Base-by-base conservation (phyloP, 2,888 invertebrate species). In the Tinea trinotella region DNA sequence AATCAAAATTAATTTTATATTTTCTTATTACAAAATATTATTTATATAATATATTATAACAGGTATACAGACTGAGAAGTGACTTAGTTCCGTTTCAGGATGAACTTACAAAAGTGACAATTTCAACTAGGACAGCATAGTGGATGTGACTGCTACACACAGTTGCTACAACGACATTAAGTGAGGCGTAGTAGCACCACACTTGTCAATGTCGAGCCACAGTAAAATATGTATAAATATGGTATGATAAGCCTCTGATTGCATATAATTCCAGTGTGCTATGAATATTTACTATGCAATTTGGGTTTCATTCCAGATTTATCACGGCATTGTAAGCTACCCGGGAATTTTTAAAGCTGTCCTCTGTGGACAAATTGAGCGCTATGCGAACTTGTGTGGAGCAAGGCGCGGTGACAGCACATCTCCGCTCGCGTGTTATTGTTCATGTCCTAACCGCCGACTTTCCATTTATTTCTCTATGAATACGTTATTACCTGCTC, bases 391-490 rank as follows among this genome's bases (percentile, higher is more conserved):
- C 61, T 61, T 61, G 59, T 57, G 60, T 63, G 62, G 68, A 30
- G 67, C 62, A 58, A 59, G 64, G 63, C 61, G 67, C 66, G 75
- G 72, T 78, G 84, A 83, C 82, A 80, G 74, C 75, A 71, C 76
- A 76, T 80, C 81, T 77, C 74, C 60, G 64, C 66, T 68, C 66
- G 68, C 78, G 68, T 70, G 78, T 56, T 82, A 80, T 81, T 82
- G 84, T 82, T 81, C 77, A 70, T 74, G 73, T 81, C 76, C 83
- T 84, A 83, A 78, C 84, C 80, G 74, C 74, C 79, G 84, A 84
- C 85, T 85, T 85, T 83, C 84, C 85, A 85, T 85, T 85, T 85
- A 85, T 85, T 85, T 85, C 85, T 84, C 84, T 85, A 85, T 85
- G 85, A 85, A 85, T 85, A 85, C 84, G 85, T 84, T 85, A 85